Evolutionary conservation across 2,113 vertebrate genomes (phyloP).

Genomic region (Oreochromis aureus): DNA sequence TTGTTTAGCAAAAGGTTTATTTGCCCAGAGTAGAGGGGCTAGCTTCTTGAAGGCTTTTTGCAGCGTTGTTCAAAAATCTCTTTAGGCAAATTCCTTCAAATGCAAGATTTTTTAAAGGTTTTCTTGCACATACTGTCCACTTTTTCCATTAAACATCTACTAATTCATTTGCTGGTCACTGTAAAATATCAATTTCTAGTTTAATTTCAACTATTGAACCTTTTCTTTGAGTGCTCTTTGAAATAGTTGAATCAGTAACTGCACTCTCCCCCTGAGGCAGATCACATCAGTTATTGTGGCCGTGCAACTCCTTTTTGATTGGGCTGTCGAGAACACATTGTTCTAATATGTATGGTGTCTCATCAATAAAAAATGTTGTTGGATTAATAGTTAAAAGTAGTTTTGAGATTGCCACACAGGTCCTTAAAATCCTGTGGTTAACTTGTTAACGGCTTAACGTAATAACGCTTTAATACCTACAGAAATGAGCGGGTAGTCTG

Average conservation of each 20-base stretch:
- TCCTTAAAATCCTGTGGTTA: background rate
- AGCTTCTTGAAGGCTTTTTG: background rate
- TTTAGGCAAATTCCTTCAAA: background rate
- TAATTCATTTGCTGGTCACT: background rate
- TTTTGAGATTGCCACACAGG: background rate
- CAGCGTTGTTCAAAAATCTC: background rate
- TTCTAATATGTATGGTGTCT: background rate
- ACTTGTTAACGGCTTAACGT: background rate
- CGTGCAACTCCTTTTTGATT: background rate
- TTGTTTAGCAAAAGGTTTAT: background rate
- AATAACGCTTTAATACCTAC: background rate
- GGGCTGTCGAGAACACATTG: background rate
- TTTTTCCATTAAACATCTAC: background rate
- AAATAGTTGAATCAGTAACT: background rate
- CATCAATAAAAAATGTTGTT: background rate
- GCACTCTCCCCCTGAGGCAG: background rate
- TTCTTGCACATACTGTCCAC: background rate
- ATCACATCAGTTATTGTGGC: background rate
- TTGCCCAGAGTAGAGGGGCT: background rate
- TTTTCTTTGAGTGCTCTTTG: background rate
- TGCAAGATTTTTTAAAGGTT: background rate
- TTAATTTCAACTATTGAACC: background rate
- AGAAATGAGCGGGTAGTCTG: background rate
- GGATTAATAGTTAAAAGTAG: background rate
- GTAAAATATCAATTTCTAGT: background rate